Evolutionary conservation across 2,888 invertebrate species (phyloP).

Genomic region (Eurois occulta): DNA sequence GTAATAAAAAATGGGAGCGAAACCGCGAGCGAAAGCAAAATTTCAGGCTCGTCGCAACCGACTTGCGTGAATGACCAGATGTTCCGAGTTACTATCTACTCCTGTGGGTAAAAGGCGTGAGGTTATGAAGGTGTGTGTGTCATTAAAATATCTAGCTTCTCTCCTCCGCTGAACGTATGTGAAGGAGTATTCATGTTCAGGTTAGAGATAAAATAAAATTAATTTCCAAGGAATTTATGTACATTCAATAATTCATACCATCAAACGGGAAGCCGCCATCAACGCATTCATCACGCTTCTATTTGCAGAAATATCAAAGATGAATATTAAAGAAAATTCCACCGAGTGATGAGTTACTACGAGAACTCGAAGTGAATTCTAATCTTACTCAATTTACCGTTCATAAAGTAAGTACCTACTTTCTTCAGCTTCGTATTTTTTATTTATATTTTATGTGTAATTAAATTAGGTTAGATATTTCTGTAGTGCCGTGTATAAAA

Average conservation of each 20-base stretch:
- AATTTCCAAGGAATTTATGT: slow-evolving; percentile 36
- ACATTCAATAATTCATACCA: slow-evolving; percentile 48
- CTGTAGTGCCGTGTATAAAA: slow-evolving; percentile 12
- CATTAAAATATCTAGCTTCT: not conserved
- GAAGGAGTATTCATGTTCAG: slow-evolving; percentile 25
- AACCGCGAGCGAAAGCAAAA: not conserved
- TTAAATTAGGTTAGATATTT: slow-evolving; percentile 40
- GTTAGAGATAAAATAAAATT: slow-evolving; percentile 27
- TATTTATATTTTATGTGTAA: slow-evolving; percentile 16
- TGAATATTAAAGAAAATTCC: slow-evolving; percentile 33
- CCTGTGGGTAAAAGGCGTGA: not conserved
- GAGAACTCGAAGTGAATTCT: slow-evolving; percentile 41
- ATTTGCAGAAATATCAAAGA: slow-evolving; percentile 53
- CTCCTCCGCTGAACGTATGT: not conserved
- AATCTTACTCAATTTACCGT: slow-evolving; percentile 25
- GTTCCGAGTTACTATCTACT: not conserved
- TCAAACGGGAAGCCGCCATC: slow-evolving; percentile 38
- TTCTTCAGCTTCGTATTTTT: slow-evolving; percentile 15
- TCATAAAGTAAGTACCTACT: slow-evolving; percentile 8
- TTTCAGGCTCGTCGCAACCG: not conserved
- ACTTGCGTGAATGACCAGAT: not conserved
- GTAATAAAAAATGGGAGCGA: no score
- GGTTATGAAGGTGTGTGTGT: not conserved
- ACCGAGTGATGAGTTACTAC: slow-evolving; percentile 33
- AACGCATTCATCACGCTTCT: no score